A percentile compares a stretch with the other conserved stretches of the same genome.
Evolutionary conservation across 2,797 vertebrate genomes (phyloP).

Genomic region (Varecia variegata): DNA sequence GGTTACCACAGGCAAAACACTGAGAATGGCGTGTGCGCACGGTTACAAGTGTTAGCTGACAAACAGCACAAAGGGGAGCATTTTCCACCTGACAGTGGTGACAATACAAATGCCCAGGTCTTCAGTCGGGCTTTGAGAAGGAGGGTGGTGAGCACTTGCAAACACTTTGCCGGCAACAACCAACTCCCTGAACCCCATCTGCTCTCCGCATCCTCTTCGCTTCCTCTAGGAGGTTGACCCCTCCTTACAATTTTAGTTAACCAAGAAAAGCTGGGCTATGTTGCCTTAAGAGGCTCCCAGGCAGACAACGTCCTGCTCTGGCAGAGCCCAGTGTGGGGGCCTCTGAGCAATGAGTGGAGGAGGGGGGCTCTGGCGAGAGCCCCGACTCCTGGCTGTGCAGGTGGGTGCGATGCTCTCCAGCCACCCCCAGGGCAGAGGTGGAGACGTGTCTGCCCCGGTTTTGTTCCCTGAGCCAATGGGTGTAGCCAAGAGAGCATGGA

Average conservation of each 20-base stretch:
- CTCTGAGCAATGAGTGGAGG: neutral
- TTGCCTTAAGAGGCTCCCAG: neutral
- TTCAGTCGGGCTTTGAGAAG: neutral
- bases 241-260: neutral
- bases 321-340: neutral
- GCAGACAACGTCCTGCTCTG: neutral
- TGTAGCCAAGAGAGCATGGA: rapidly evolving
- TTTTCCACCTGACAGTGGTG: neutral
- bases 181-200: neutral
- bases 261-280: neutral
- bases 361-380: neutral
- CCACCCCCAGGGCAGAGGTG: neutral
- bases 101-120: neutral
- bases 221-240: neutral
- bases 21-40: neutral
- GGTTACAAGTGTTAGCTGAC: neutral
- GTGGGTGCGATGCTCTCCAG: neutral
- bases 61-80: neutral
- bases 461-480: neutral
- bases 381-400: neutral
- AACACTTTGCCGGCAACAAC: neutral
- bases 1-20: neutral
- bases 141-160: neutral
- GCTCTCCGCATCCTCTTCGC: neutral
- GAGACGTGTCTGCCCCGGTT: neutral